Conservation (phyloP, 2,113 vertebrate genomes). For the Silurus meridionalis region DNA sequence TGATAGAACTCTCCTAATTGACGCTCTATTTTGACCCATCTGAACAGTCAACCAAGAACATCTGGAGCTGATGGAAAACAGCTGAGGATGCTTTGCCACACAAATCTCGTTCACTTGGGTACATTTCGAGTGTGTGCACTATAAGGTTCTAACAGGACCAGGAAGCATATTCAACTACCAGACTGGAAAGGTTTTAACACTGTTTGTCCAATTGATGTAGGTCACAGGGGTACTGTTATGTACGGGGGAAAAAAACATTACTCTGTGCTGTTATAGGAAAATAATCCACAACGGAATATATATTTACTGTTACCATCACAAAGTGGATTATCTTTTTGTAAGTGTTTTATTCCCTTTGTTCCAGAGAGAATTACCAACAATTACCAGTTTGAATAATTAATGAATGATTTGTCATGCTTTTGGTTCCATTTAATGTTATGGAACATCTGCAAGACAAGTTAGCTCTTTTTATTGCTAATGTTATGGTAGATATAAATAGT, state of each 20-base stretch:
- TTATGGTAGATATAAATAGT: neutral
- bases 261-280: neutral
- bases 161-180: constrained; percentile 23
- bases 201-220: constrained; percentile 15
- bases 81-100: constrained; percentile 49
- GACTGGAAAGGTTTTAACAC: neutral
- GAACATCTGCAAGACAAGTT: neutral
- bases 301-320: constrained; percentile 5
- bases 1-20: constrained; percentile 57
- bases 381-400: constrained; percentile 19
- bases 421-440: neutral
- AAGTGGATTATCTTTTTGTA: neutral
- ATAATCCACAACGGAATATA: neutral
- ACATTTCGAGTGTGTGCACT: constrained; percentile 14
- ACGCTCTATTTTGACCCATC: constrained; percentile 38
- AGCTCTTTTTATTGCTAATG: neutral
- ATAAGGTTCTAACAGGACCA: constrained; percentile 16
- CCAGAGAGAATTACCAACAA: neutral
- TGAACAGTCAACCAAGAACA: constrained; percentile 55
- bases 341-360: neutral
- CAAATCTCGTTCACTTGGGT: constrained; percentile 13
- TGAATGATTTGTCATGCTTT: neutral
- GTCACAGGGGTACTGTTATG: neutral
- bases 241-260: neutral
- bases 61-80: constrained; percentile 56